Conservation (phyloP, 2,113 vertebrate species). For the Anoplopoma fimbria region DNA sequence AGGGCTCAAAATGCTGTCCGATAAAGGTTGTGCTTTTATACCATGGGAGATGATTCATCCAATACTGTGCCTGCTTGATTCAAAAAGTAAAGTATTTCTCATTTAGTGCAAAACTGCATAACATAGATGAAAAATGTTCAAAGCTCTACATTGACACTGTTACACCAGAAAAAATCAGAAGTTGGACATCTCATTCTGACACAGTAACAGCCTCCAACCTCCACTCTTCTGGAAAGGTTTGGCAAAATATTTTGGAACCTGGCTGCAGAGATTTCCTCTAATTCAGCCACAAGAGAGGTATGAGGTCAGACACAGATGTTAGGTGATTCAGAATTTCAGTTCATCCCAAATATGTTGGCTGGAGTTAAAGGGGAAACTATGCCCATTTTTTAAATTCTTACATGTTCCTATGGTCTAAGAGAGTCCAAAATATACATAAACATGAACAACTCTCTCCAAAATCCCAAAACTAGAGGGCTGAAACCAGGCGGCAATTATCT, state of each 20-base stretch:
- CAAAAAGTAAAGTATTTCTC: conserved; percentile 3
- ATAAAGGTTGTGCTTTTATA: conserved; percentile 7
- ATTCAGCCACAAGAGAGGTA: neutral
- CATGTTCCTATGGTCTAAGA: too few relatives aligned
- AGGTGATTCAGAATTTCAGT: neutral
- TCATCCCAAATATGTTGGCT: neutral
- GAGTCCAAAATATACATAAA: too few relatives aligned
- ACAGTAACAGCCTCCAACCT: too few relatives aligned
- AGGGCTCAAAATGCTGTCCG: neutral
- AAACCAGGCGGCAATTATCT: too few relatives aligned
- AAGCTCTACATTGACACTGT: neutral
- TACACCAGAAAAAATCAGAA: neutral
- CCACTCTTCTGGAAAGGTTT: neutral
- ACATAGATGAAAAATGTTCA: neutral
- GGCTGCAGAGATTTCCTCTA: neutral
- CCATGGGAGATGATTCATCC: neutral
- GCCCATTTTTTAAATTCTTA: too few relatives aligned
- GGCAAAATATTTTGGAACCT: neutral
- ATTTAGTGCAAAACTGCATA: neutral
- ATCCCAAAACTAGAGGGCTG: too few relatives aligned
- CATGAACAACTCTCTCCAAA: too few relatives aligned
- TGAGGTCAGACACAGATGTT: neutral
- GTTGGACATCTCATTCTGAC: neutral
- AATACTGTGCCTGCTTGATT: neutral
- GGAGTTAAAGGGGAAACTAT: neutral